A percentile compares a stretch with the other conserved stretches of the same genome.
phyloP scores from a whole-genome alignment of 2,797 vertebrate species.

The Xenentodon cancila region DNA sequence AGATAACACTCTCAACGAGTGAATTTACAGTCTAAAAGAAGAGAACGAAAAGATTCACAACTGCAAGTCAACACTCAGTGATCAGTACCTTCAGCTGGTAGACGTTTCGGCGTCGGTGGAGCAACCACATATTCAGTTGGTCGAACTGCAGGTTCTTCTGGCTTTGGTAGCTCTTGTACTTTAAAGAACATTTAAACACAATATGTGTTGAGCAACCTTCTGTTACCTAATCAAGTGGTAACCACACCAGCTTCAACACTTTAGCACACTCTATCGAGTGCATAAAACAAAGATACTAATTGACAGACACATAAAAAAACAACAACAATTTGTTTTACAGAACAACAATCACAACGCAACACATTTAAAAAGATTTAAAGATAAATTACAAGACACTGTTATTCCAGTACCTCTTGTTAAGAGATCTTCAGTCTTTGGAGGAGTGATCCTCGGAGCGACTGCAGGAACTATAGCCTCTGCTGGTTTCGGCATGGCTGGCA shows the following conservation, averaged over 20 bases:
- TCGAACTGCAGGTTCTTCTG: conserved; percentile 39
- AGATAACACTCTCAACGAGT: conserved; percentile 42
- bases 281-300: background rate
- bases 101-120: conserved; percentile 3
- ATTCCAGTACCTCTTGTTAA: conserved; percentile 29
- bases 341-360: background rate
- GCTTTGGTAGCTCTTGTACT: conserved; percentile 40
- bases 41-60: background rate
- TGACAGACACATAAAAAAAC: conserved; percentile 13
- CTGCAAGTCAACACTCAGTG: background rate
- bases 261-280: conserved; percentile 54
- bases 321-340: background rate
- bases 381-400: background rate
- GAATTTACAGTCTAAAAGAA: conserved; percentile 15
- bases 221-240: background rate
- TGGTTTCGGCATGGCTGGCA: conserved; percentile 26
- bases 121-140: conserved; percentile 24
- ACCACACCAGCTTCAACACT: background rate
- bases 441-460: conserved; percentile 7
- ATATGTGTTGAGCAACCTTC: background rate
- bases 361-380: conserved; percentile 19
- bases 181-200: conserved; percentile 48
- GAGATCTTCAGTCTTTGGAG: conserved; percentile 24
- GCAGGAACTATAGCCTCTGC: conserved; percentile 27
- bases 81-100: conserved; percentile 51